phyloP scores from a whole-genome alignment of 2,797 vertebrate species.

The Podargus strigoides region DNA sequence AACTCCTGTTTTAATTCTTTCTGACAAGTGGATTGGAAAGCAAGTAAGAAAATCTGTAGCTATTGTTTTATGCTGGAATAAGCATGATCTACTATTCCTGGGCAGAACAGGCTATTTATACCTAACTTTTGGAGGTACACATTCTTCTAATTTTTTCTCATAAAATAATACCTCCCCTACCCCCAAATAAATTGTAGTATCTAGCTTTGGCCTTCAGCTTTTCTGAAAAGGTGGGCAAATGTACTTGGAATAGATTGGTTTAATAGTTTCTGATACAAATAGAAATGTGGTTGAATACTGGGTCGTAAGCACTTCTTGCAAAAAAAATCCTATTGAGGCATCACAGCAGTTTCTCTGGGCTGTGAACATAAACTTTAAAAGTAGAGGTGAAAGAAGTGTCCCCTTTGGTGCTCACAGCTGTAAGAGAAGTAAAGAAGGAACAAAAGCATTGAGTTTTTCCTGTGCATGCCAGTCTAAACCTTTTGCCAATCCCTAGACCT shows the following conservation, averaged over 20 bases:
- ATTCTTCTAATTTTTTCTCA: not conserved
- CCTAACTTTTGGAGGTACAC: not conserved
- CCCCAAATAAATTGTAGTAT: not conserved
- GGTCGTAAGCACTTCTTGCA: not conserved
- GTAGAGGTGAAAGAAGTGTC: not conserved
- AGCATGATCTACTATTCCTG: not conserved
- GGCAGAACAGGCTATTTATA: not conserved
- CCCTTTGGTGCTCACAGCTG: not conserved
- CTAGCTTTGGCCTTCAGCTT: not conserved
- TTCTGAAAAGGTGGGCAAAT: not conserved
- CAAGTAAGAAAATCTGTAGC: not conserved
- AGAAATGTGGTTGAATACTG: not conserved
- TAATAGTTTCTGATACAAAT: not conserved
- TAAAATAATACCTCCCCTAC: not conserved
- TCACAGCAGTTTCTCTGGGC: not conserved
- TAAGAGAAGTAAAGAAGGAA: not conserved
- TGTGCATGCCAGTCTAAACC: not conserved
- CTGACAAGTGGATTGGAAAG: not conserved
- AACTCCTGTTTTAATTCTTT: not conserved
- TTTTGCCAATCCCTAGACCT: not conserved
- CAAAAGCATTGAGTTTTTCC: not conserved
- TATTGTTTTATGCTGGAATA: accelerated
- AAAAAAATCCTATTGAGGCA: not conserved
- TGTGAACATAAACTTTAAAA: not conserved
- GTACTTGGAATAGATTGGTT: accelerated